Conservation (phyloP, 64 coral and sea anemone genomes). For the Trachythela sp. region DNA sequence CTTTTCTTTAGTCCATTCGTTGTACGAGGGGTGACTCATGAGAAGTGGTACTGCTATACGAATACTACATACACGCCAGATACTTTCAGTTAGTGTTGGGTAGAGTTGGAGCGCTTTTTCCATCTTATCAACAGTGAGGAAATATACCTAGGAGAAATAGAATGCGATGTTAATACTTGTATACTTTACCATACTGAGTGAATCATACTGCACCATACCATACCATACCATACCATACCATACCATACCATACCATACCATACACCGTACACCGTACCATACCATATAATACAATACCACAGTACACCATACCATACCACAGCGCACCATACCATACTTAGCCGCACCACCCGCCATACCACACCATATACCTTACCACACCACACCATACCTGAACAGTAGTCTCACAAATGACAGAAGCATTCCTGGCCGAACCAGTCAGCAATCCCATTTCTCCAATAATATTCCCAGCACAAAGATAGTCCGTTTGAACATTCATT, state of each 20-base stretch:
- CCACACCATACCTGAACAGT: slow-evolving; percentile 96
- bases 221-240: too few species aligned
- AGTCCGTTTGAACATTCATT: slow-evolving; percentile 86
- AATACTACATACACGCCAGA: slow-evolving; percentile 88
- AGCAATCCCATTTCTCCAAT: slow-evolving; percentile 85
- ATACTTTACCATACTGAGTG: neutral
- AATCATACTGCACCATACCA: too few species aligned
- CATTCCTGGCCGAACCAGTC: slow-evolving; percentile 67
- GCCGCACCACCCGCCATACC: too few species aligned
- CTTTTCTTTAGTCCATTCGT: slow-evolving; percentile 88
- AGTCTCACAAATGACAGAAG: slow-evolving; percentile 87
- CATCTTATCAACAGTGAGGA: slow-evolving; percentile 65
- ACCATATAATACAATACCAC: too few species aligned
- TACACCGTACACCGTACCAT: too few species aligned
- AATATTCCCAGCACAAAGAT: slow-evolving; percentile 82
- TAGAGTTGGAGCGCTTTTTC: slow-evolving; percentile 43
- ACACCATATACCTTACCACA: too few species aligned
- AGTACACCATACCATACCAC: too few species aligned
- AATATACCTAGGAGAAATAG: slow-evolving; percentile 60
- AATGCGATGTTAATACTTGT: neutral
- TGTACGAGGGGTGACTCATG: slow-evolving; percentile 66
- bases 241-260: too few species aligned
- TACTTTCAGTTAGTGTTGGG: slow-evolving; percentile 47
- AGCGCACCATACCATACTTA: too few species aligned
- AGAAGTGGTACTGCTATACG: slow-evolving; percentile 89